Evolutionary conservation across 2,113 vertebrate species (phyloP).

Genomic region (Campylorhamphus procurvoides): DNA sequence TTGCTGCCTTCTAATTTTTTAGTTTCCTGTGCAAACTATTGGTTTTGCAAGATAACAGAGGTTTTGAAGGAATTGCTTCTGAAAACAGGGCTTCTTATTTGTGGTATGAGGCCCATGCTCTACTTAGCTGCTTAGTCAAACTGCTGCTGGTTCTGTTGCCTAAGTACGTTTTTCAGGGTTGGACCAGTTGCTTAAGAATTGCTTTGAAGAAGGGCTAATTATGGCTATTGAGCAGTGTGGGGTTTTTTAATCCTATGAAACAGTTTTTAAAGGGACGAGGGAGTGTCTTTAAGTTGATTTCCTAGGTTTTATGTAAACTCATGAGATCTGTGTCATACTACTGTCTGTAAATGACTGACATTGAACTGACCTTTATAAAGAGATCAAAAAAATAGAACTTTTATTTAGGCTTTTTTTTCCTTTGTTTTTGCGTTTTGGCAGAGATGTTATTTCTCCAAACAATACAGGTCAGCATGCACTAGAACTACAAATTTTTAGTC

Average conservation of each 20-base stretch:
- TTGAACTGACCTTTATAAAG: constrained; percentile 45
- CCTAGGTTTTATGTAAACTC: background rate
- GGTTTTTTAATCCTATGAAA: background rate
- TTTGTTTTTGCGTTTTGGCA: background rate
- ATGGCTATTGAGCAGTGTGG: background rate
- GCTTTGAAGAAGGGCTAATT: background rate
- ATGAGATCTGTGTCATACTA: constrained; percentile 33
- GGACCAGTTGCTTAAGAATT: background rate
- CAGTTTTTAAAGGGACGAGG: background rate
- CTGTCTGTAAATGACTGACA: constrained; percentile 43
- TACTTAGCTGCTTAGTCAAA: background rate
- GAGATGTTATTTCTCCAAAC: background rate
- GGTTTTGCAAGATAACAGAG: background rate
- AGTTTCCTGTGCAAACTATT: background rate
- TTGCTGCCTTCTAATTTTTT: background rate
- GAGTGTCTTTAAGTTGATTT: background rate
- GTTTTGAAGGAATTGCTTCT: background rate
- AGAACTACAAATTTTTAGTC: background rate
- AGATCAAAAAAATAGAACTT: background rate
- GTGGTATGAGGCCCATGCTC: background rate
- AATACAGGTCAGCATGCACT: background rate
- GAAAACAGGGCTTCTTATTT: background rate
- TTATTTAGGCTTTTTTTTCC: background rate
- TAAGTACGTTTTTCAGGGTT: background rate
- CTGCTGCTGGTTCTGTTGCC: background rate